These are phyloP conservation scores for Pseudococcus longispinus DNA, from an alignment of 2,888 invertebrate genomes.

Conservation along the genomic window DNA sequence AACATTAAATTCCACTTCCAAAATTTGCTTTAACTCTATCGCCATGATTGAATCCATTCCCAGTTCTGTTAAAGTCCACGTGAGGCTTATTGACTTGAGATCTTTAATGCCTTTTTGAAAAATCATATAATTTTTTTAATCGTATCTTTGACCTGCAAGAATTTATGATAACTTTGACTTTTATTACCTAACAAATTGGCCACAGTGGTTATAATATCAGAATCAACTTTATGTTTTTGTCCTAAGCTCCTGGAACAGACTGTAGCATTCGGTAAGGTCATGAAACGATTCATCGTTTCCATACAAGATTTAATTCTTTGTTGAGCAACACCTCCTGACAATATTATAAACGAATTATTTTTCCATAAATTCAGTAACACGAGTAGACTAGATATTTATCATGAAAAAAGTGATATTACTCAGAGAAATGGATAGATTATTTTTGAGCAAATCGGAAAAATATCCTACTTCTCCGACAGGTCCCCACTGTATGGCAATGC, in stretches of 20 bases:
- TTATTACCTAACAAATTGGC: conserved; percentile 68
- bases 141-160: background rate
- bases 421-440: conserved; percentile 72
- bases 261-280: too few relatives aligned
- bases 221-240: conserved; percentile 69
- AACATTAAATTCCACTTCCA: too few relatives aligned
- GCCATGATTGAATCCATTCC: too few relatives aligned
- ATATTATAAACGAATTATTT: too few relatives aligned
- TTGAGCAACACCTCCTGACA: conserved; percentile 83
- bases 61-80: conserved; percentile 78
- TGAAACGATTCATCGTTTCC: conserved; percentile 71
- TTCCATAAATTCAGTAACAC: too few relatives aligned
- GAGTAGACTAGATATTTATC: too few relatives aligned
- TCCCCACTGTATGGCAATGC: conserved; percentile 92
- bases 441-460: conserved; percentile 66
- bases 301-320: too few relatives aligned
- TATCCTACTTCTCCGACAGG: conserved; percentile 85
- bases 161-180: too few relatives aligned
- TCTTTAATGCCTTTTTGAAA: conserved; percentile 66
- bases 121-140: background rate
- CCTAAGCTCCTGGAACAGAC: conserved; percentile 70
- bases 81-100: conserved; percentile 73
- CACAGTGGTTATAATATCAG: conserved; percentile 75
- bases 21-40: too few relatives aligned
- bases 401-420: background rate